A percentile compares a stretch with the other conserved stretches of the same genome.
These are phyloP conservation scores for Polietes domitor DNA, from an alignment of 2,888 invertebrate species.

Conservation along the genomic window DNA sequence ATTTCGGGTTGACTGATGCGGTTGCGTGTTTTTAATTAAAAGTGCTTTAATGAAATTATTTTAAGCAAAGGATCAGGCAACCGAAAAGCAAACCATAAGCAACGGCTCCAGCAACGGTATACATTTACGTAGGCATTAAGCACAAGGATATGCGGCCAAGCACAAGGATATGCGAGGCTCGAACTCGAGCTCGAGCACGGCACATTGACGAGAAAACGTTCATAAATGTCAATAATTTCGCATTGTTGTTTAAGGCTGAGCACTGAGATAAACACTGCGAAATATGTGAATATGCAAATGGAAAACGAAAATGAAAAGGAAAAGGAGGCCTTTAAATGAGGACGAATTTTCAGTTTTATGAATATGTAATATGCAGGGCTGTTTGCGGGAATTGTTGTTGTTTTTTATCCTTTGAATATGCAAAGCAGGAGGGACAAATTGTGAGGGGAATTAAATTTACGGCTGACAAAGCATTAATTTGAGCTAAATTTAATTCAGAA, in stretches of 20 bases:
- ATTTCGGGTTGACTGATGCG: slow-evolving; percentile 32
- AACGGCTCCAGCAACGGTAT: not conserved
- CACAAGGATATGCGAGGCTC: not conserved
- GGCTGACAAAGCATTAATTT: no score
- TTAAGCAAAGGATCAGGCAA: slow-evolving; percentile 39
- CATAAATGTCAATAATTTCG: slow-evolving; percentile 32
- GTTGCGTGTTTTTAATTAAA: slow-evolving; percentile 60
- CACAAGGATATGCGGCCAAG: not conserved
- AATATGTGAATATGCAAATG: slow-evolving; percentile 35
- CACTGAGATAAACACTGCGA: slow-evolving; percentile 15
- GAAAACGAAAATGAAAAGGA: no score
- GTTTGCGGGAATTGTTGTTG: no score
- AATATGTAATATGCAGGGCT: no score
- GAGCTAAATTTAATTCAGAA: no score
- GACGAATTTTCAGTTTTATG: no score
- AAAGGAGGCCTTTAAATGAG: not conserved
- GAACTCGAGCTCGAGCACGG: no score
- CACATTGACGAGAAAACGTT: slow-evolving; percentile 27
- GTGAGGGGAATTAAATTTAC: no score
- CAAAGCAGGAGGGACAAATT: no score
- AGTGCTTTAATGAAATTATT: slow-evolving; percentile 56
- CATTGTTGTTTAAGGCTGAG: not conserved
- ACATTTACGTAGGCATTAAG: not conserved
- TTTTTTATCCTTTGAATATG: no score
- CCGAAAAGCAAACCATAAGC: not conserved